Base-by-base conservation (phyloP, 2,888 invertebrate genomes). In the Patella caerulea region DNA sequence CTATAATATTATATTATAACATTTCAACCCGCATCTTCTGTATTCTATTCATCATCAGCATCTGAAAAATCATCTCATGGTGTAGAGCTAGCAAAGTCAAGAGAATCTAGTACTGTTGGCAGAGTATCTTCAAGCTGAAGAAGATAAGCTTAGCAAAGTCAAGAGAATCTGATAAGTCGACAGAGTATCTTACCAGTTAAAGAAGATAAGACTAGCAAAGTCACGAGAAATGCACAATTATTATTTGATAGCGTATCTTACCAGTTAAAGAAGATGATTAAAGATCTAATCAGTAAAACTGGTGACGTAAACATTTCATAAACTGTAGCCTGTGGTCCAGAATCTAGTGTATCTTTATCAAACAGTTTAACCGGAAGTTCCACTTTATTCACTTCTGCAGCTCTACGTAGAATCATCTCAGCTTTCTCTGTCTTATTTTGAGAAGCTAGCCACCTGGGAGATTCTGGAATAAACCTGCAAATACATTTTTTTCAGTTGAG, bases 361-460 rank as follows among this genome's bases (percentile, higher is more conserved):
- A 87, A 65, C 14, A 82, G n/a, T 19, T 84, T 83, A 34, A 81
- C 77, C 34, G 85, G 81, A 3, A 86, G 72, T 7, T 24, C 74
- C 9, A 73, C 81, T n/a, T 79, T 80, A 73, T 85, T 86, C 45
- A 74, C 79, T 34, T 79, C 74, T 3, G 84, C 85, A 15, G 81
- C 80, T 55, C 79, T 83, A 14, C 76, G 73, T 3, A 85, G 55
- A 82, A 96, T 95, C 79, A 95, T 95, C 79, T 95, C 94, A 0
- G 97, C 97, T 92, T 97, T 96, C 88, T 96, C 95, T 56, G 96
- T 93, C 78, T 95, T 93, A 17, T 96, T 96, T 89, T 95, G 95
- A 89, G 96, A 95, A 34, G 97, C 92, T n/a, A 97, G 93, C 97
- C 97, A 97, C 85, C 97, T 93, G 1, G 97, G 97, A 12, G 97